Evolutionary conservation across 30 jellyfish, hydroid and myxozoan species (phyloP).

Genomic region (Cassiopea andromeda): DNA sequence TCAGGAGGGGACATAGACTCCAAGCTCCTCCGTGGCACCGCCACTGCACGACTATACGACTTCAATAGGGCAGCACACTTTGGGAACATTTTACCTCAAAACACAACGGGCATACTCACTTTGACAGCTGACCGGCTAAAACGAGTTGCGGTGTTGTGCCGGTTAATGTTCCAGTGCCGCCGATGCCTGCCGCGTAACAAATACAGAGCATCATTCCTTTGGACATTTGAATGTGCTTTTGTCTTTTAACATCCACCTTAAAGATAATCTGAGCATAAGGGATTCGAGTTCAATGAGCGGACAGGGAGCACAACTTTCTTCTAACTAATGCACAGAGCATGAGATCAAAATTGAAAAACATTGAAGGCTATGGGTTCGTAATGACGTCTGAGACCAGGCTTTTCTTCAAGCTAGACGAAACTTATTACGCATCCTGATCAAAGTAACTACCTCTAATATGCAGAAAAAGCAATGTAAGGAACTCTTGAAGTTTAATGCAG

Average conservation of each 20-base stretch:
- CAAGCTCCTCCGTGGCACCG: too few species aligned
- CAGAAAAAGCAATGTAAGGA: too few species aligned
- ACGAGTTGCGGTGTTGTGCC: slow-evolving; percentile 98
- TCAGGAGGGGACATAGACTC: too few species aligned
- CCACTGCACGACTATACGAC: too few species aligned
- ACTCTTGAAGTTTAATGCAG: too few species aligned
- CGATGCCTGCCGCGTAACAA: slow-evolving; percentile 96
- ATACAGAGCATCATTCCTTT: slow-evolving; percentile 96
- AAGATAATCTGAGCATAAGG: not conserved
- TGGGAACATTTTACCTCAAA: not conserved
- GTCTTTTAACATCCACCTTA: slow-evolving; percentile 28
- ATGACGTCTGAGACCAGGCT: too few species aligned
- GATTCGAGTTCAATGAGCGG: not conserved
- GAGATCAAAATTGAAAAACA: too few species aligned
- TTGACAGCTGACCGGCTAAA: slow-evolving; percentile 89
- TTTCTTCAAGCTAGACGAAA: too few species aligned
- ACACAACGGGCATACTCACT: slow-evolving; percentile 65
- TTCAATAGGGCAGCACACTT: not conserved
- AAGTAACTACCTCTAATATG: too few species aligned
- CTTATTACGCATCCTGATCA: too few species aligned
- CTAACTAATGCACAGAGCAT: not conserved
- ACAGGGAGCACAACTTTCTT: not conserved
- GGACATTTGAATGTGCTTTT: slow-evolving; percentile 46
- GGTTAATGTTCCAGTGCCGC: slow-evolving; percentile 97
- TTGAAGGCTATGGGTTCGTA: too few species aligned